These are phyloP conservation scores for Poeciliopsis turneri DNA, from an alignment of 2,797 vertebrate species.

Conservation along the genomic window DNA sequence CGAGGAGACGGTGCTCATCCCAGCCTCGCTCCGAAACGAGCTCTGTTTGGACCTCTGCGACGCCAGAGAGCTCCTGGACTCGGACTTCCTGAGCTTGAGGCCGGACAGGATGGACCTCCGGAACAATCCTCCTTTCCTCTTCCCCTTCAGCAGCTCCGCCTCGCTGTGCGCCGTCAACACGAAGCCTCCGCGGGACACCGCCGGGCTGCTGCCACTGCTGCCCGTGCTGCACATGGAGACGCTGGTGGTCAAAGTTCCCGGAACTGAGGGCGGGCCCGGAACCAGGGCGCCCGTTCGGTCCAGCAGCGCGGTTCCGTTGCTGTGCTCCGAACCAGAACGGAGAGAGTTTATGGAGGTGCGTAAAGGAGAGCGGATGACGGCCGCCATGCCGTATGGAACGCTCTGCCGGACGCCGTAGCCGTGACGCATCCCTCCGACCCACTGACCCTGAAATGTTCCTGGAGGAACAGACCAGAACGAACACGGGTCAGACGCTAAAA, in stretches of 20 bases:
- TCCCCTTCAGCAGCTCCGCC: slow-evolving; percentile 91
- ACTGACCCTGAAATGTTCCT: slow-evolving; percentile 99
- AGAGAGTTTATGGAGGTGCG: slow-evolving; percentile 99
- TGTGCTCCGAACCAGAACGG: slow-evolving; percentile 93
- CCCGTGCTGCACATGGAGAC: slow-evolving; percentile 84
- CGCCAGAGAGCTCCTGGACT: slow-evolving; percentile 96
- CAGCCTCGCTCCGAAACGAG: slow-evolving; percentile 97
- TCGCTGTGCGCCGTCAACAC: slow-evolving; percentile 96
- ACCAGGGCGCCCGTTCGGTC: slow-evolving; percentile 82
- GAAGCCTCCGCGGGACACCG: slow-evolving; percentile 94
- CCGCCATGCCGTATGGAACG: slow-evolving; percentile 97
- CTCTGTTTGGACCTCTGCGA: slow-evolving; percentile 99
- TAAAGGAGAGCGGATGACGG: slow-evolving; percentile 96
- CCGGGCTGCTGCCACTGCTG: slow-evolving; percentile 87
- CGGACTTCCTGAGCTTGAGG: slow-evolving; percentile 94
- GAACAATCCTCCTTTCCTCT: slow-evolving; percentile 94
- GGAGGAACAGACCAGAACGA: slow-evolving; percentile 6
- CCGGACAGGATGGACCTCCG: slow-evolving; percentile 94
- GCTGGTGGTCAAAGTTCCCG: slow-evolving; percentile 75
- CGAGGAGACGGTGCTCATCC: slow-evolving; percentile 97
- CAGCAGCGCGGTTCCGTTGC: slow-evolving; percentile 92
- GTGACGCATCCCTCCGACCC: slow-evolving; percentile 96
- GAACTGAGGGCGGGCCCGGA: slow-evolving; percentile 58
- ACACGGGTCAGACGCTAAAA: neutral
- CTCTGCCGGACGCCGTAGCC: slow-evolving; percentile 97